Conservation (phyloP, 2,113 vertebrate genomes). For the Andinoacara biseriatus region DNA sequence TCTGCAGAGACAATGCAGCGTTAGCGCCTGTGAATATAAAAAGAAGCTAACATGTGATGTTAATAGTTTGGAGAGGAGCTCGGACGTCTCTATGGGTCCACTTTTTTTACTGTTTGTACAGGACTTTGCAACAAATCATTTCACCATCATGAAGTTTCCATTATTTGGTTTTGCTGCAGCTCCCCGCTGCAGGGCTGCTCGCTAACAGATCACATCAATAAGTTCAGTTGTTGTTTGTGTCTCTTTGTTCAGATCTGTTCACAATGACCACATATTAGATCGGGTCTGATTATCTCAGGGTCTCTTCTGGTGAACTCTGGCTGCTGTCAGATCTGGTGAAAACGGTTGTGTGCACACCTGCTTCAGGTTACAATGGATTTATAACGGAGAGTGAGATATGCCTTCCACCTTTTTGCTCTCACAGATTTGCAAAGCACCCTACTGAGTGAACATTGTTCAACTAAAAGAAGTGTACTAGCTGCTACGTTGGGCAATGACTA, state of each 20-base stretch:
- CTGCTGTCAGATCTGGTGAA: too few relatives aligned
- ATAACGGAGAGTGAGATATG: neutral
- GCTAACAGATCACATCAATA: neutral
- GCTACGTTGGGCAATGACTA: neutral
- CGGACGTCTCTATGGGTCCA: neutral
- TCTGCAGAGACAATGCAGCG: conserved; percentile 1
- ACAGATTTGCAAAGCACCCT: neutral
- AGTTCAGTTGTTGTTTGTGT: neutral
- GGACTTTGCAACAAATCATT: too few relatives aligned
- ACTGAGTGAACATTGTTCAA: accelerated
- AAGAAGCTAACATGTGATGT: neutral
- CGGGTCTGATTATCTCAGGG: neutral
- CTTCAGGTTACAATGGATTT: too few relatives aligned
- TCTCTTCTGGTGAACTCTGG: accelerated
- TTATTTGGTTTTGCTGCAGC: neutral
- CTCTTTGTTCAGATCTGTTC: neutral
- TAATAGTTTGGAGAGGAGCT: neutral
- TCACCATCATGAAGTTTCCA: neutral
- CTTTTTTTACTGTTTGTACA: too few relatives aligned
- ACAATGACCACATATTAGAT: accelerated
- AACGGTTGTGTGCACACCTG: accelerated
- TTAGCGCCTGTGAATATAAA: neutral
- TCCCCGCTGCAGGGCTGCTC: neutral
- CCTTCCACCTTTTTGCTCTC: neutral
- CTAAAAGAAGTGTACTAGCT: too few relatives aligned